Base-by-base conservation (phyloP, 2,797 vertebrate species). In the Galago senegalensis region DNA sequence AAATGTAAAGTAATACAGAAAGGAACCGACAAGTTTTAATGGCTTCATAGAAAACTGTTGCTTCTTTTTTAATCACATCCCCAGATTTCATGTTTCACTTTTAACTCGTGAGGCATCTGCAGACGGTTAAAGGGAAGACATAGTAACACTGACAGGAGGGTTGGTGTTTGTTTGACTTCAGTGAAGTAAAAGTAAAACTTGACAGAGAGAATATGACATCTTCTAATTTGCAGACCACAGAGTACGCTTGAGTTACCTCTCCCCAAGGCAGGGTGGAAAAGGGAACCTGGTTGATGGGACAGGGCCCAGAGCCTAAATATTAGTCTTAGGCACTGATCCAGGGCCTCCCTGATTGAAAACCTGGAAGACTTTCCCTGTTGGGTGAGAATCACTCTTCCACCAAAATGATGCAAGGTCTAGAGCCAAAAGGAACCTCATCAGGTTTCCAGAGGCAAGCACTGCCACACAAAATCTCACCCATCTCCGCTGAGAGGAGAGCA, bases 241-340 rank as follows among this genome's bases (percentile, higher is more conserved):
- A 13, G 29, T 3, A 7, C 29, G 7, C 10, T 0, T 1, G 43
- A 49, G 16, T 23, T 58, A 4, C 21, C n/a, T 40, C 49, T 83
- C 56, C 2, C 21, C 5, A 3, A 1, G 9, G 25, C 29, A 34
- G 40, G 37, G 12, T 3, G 23, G 46, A n/a, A 43, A 21, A 20
- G 25, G 27, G n/a, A 49, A 20, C 16, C 0, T 0, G 80, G 67
- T 46, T 2, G 0, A 14, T 1, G 17, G 69, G 23, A 53, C 67
- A 34, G 73, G 14, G 27, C 40, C 9, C 14, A 0, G 4, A 58
- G 29, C 53, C 61, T 56, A 69, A 31, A 12, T 1, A 2, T 37
- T 76, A 37, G 58, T 7, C 16, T 37, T 49, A 56, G 46, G 25
- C 6, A 12, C 2, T 7, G 53, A 46, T 3, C 17, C 6, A 7